These are phyloP conservation scores for Hyposoter dolosus DNA, from an alignment of 2,888 invertebrate species.

Conservation along the genomic window DNA sequence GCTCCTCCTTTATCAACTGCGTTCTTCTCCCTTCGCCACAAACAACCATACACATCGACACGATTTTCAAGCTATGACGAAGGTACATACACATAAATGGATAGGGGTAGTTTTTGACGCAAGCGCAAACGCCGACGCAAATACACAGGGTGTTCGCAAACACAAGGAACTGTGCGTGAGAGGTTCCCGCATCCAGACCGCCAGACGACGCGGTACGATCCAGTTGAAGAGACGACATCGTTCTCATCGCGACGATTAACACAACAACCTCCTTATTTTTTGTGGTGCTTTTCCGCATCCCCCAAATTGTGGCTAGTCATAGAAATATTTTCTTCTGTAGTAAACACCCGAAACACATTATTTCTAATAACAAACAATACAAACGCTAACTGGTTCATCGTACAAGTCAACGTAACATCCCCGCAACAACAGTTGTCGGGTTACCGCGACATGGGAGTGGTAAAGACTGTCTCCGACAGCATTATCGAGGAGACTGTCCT, in stretches of 20 bases:
- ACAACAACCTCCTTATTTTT: neutral
- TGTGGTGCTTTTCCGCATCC: neutral
- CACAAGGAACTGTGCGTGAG: constrained; percentile 57
- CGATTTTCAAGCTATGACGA: constrained; percentile 3
- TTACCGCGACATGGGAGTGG: constrained; percentile 80
- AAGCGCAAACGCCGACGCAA: constrained; percentile 79
- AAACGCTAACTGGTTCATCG: constrained; percentile 1
- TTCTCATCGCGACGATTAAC: constrained; percentile 30
- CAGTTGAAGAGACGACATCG: constrained; percentile 56
- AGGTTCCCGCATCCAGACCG: constrained; percentile 68
- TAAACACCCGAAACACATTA: neutral
- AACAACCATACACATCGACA: constrained; percentile 23
- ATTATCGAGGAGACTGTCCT: constrained; percentile 80
- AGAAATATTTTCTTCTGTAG: neutral
- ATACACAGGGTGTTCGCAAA: constrained; percentile 46
- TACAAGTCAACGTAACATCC: neutral
- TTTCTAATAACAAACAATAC: neutral
- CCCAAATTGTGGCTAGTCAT: neutral
- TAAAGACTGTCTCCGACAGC: constrained; percentile 80
- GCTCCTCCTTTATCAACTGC: constrained; percentile 40
- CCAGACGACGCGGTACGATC: constrained; percentile 72
- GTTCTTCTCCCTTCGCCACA: constrained; percentile 52
- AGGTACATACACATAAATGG: constrained; percentile 2
- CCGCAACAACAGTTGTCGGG: constrained; percentile 59
- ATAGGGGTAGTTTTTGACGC: constrained; percentile 72